Base-by-base conservation (phyloP, 64 coral and sea anemone species). In the Stichodactyla helianthus region DNA sequence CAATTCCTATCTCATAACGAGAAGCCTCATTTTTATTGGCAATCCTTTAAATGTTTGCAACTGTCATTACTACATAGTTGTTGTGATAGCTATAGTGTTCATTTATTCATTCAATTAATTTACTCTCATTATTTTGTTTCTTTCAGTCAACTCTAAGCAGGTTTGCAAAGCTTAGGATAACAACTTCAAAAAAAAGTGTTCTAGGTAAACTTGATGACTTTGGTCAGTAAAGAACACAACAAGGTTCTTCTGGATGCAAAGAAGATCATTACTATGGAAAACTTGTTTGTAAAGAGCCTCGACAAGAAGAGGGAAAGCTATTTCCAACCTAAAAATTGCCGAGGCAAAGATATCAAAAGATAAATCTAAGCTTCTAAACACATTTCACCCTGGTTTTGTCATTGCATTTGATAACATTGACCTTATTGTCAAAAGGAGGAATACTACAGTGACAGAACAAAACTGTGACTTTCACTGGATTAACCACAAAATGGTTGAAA, bases 351-450 rank as follows among this genome's bases (percentile, higher is more conserved):
- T 15, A n/a, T 54, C 20, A 57, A 31, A 28, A 60, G 50, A 89
- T n/a, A 89, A 8, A n/a, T 71, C 10, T 71, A 19, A 51, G 51
- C 53, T 53, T 64, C 51, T 1, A 53, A 82, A 44, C 71, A 12
- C 88, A 18, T 22, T 20, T 17, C 79, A 89, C 51, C 88, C 87
- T 60, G 87, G 87, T n/a, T 89, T 89, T 89, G 88, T 89, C 44
- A 83, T 83, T 83, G 71, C 88, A 16, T 89, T 89, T 89, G 88
- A 89, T 67, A 92, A 92, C 61, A 83, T 92, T 23, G 86, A 92
- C 50, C 13, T 92, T 54, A 51, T 77, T 50, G 14, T 92, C 8
- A 63, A 88, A 35, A 60, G 85, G 28, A 77, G 81, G 51, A 89
- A 51, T 83, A 89, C 58, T 28, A 52, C 88, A 68, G 59, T 83